Base-by-base conservation (phyloP, 1,140 invertebrate genomes). In the Delia radicum region DNA sequence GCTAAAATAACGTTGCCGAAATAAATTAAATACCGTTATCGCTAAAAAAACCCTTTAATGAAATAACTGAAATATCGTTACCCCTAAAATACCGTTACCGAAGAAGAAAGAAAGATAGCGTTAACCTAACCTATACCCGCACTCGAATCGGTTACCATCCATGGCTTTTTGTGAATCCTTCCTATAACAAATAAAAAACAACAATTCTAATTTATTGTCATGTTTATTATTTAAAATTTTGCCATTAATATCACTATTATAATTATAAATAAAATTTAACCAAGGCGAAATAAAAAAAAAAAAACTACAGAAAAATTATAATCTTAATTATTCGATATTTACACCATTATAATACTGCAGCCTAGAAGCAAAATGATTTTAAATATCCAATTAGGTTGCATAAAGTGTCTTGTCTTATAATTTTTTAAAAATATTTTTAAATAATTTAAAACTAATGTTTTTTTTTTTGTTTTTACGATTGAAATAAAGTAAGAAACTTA, bases 281-380 rank as follows among this genome's bases (percentile, higher is more conserved):
- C 48, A 55, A 55, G 48, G 48, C 18, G 48, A 55, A 24, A 55
- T 18, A 55, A 55, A 7, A 21, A 55, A 55, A 21, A 55, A 55
- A 21, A 55, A 18, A 21, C 48, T 55, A 55, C 48, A 21, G 48
- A 55, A 0, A 55, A 55, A 55, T 18, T 55, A 37, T 55, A 55
- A 55, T 55, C 48, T 55, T 55, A 65, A 13, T 65, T 28, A 33
- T 69, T 37, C 18, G 29, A 18, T 69, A 69, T 69, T 69, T 69
- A 69, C 65, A 69, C 29, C 65, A 33, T 24, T 69, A 37, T 18
- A 69, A 69, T 69, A 69, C 65, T 69, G 65, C 65, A 69, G 29
- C 29, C 65, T 69, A 37, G 29, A 24, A 21, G 10, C n/a, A n/a
- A n/a, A n/a, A n/a, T n/a, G n/a, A 55, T 18, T 55, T 55, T n/a